These are phyloP conservation scores for Ephydatia muelleri DNA, from an alignment of 37 sponge, comb jelly and placozoan species.

Conservation along the genomic window DNA sequence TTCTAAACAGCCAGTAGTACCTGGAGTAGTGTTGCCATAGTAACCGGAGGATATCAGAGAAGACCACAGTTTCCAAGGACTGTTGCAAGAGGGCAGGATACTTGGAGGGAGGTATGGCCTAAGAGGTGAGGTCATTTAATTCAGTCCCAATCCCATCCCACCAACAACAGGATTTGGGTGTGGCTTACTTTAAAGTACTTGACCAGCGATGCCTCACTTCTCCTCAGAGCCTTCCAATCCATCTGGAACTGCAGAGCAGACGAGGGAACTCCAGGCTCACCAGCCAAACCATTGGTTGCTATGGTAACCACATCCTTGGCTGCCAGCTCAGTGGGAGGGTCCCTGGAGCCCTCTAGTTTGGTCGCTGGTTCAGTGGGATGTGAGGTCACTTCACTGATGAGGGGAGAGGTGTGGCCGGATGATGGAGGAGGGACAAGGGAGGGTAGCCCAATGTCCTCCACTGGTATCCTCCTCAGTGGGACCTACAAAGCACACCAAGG, in stretches of 20 bases:
- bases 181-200: conserved; percentile 60
- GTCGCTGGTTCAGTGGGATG: background rate
- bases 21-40: conserved; percentile 43
- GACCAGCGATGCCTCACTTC: background rate
- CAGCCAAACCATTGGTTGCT: background rate
- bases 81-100: conserved; percentile 73
- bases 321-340: background rate
- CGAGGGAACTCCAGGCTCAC: conserved; percentile 36
- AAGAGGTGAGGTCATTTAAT: background rate
- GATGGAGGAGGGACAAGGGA: background rate
- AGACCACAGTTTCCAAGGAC: conserved; percentile 73
- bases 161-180: background rate
- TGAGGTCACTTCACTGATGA: background rate
- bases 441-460: conserved; percentile 72
- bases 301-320: no score
- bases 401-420: background rate
- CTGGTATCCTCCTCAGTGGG: conserved; percentile 63
- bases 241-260: conserved; percentile 51
- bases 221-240: conserved; percentile 67
- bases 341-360: background rate
- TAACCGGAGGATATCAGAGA: conserved; percentile 59
- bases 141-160: background rate
- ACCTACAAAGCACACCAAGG: conserved; percentile 20
- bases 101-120: conserved; percentile 46
- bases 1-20: conserved; percentile 24